phyloP scores from a whole-genome alignment of 2,888 invertebrate genomes.

The Geophilus truncorum region DNA sequence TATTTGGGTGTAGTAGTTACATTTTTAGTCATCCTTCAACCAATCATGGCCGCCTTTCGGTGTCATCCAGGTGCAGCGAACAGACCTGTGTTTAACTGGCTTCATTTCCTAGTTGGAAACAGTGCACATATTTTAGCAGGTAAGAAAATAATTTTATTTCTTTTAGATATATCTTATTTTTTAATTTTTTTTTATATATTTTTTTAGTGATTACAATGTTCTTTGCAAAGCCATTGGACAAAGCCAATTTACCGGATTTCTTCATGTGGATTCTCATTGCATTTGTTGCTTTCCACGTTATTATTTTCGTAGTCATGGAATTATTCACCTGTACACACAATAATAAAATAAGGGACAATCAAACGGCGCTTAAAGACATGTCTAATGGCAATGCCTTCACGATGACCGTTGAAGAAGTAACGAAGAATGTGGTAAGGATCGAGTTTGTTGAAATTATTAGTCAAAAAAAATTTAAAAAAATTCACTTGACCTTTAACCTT shows the following conservation, averaged over 20 bases:
- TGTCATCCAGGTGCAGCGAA: slow-evolving; percentile 76
- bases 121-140: slow-evolving; percentile 79
- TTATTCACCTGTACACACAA: slow-evolving; percentile 45
- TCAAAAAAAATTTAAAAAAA: not conserved
- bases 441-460: not conserved
- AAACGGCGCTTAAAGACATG: slow-evolving; percentile 33
- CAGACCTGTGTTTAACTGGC: slow-evolving; percentile 83
- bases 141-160: slow-evolving; percentile 58
- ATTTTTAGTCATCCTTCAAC: slow-evolving; percentile 50
- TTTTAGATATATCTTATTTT: slow-evolving; percentile 32
- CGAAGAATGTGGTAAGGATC: not conserved
- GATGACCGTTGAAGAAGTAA: not conserved
- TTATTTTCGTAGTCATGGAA: slow-evolving; percentile 67
- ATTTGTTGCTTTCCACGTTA: slow-evolving; percentile 82
- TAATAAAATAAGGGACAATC: slow-evolving; percentile 42
- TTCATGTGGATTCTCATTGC: slow-evolving; percentile 81
- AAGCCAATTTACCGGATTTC: slow-evolving; percentile 81
- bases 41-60: slow-evolving; percentile 78
- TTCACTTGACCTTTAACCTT: not conserved
- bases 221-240: slow-evolving; percentile 78
- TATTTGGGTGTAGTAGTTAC: slow-evolving; percentile 74
- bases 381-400: slow-evolving; percentile 30
- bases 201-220: slow-evolving; percentile 81
- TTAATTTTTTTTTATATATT: not conserved
- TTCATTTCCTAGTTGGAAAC: slow-evolving; percentile 84